These are phyloP conservation scores for Heliothis subflexa DNA, from an alignment of 1,140 invertebrate genomes.

Conservation along the genomic window DNA sequence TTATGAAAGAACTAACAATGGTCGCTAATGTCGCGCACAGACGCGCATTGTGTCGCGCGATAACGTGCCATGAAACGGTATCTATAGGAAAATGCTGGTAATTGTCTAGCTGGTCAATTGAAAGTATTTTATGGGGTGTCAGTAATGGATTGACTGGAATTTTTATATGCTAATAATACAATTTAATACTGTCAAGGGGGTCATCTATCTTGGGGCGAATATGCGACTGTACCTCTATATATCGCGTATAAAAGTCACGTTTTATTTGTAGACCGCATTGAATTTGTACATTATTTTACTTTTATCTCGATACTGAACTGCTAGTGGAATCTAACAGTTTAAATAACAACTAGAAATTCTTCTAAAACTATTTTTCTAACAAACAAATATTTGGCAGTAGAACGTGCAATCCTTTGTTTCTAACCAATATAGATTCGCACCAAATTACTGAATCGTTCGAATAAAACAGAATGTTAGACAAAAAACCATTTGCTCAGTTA, in stretches of 20 bases:
- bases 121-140: not conserved
- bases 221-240: too few relatives aligned
- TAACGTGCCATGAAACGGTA: not conserved
- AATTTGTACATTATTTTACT: too few relatives aligned
- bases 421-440: not conserved
- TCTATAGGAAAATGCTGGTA: not conserved
- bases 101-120: not conserved
- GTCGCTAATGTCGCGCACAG: conserved; percentile 12
- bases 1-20: conserved; percentile 18
- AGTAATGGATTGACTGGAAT: not conserved
- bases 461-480: not conserved
- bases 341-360: too few relatives aligned
- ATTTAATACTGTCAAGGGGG: too few relatives aligned
- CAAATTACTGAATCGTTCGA: not conserved
- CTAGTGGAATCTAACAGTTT: not conserved
- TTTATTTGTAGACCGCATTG: too few relatives aligned
- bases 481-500: not conserved
- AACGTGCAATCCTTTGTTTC: not conserved
- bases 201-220: too few relatives aligned
- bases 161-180: not conserved
- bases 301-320: too few relatives aligned
- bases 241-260: too few relatives aligned
- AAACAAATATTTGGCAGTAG: not conserved
- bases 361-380: not conserved
- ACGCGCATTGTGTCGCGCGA: conserved; percentile 15